These are phyloP conservation scores for Stratiomys singularior DNA, from an alignment of 2,888 invertebrate species.

Conservation along the genomic window DNA sequence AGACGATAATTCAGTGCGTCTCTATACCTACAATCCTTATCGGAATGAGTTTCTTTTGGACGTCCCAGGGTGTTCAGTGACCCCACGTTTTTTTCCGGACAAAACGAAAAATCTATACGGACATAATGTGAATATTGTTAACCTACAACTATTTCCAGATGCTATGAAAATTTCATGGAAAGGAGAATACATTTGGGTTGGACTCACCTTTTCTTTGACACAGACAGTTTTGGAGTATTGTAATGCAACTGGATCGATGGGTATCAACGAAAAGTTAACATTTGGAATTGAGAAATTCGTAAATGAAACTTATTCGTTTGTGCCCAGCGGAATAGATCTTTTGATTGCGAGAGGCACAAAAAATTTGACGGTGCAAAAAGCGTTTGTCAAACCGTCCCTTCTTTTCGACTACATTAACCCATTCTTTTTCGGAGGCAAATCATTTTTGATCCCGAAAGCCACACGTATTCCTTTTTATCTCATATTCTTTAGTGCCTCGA, in stretches of 20 bases:
- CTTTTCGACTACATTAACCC: slow-evolving; percentile 21
- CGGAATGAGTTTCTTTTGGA: not conserved
- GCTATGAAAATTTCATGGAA: not conserved
- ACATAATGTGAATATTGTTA: not conserved
- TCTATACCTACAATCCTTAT: slow-evolving; percentile 26
- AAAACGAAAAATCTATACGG: slow-evolving; percentile 28
- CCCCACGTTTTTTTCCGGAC: not conserved
- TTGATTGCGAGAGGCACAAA: not conserved
- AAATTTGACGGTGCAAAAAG: not conserved
- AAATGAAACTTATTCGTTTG: slow-evolving; percentile 13
- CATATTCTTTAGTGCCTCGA: not conserved
- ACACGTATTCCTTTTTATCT: not conserved
- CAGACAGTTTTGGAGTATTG: not conserved
- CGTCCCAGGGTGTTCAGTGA: not conserved
- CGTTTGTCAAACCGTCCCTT: not conserved
- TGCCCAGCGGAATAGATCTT: not conserved
- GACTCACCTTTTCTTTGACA: not conserved
- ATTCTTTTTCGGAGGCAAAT: not conserved
- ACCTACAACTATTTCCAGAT: slow-evolving; percentile 29
- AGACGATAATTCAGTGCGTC: too few species aligned
- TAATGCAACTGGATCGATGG: not conserved
- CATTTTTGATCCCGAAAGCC: slow-evolving; percentile 22
- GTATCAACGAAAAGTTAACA: not conserved
- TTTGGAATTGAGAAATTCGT: slow-evolving; percentile 33
- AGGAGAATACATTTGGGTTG: slow-evolving; percentile 11